Evolutionary conservation across 2,888 invertebrate species (phyloP).

Genomic region (Furcula furcula): DNA sequence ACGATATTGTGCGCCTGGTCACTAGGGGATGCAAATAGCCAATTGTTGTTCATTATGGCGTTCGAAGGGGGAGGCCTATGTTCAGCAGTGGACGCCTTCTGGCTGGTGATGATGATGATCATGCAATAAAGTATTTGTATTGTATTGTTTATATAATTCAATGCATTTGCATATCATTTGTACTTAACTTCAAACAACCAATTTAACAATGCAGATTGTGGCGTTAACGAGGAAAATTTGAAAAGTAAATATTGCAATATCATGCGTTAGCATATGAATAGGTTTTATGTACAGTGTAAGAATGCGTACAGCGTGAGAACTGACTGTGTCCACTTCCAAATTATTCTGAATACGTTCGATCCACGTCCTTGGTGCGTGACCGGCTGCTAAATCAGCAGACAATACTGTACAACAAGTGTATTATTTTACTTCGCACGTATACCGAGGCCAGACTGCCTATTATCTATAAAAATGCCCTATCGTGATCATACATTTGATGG

Average conservation of each 20-base stretch:
- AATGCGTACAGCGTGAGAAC: constrained; percentile 75
- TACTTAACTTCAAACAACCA: too few relatives aligned
- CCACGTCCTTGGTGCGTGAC: constrained; percentile 77
- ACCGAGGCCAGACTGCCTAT: constrained; percentile 32
- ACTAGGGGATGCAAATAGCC: too few relatives aligned
- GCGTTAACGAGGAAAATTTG: constrained; percentile 1
- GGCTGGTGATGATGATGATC: too few relatives aligned
- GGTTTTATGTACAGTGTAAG: constrained; percentile 39
- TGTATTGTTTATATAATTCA: too few relatives aligned
- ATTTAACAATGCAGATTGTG: not conserved
- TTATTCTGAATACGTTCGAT: constrained; percentile 72
- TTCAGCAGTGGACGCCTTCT: too few relatives aligned
- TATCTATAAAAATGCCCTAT: constrained; percentile 29
- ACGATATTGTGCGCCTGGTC: too few relatives aligned
- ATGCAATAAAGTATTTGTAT: too few relatives aligned
- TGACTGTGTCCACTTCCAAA: constrained; percentile 58
- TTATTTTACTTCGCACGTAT: constrained; percentile 58
- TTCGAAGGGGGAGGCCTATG: too few relatives aligned
- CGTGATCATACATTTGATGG: constrained; percentile 14
- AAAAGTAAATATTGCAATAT: constrained; percentile 30
- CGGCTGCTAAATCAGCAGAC: constrained; percentile 52
- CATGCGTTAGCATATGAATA: constrained; percentile 38
- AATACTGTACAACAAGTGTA: constrained; percentile 44
- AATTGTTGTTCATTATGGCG: too few relatives aligned
- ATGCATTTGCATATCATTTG: too few relatives aligned